phyloP scores from a whole-genome alignment of 1,140 invertebrate species.

The Solenopsis fugax region DNA sequence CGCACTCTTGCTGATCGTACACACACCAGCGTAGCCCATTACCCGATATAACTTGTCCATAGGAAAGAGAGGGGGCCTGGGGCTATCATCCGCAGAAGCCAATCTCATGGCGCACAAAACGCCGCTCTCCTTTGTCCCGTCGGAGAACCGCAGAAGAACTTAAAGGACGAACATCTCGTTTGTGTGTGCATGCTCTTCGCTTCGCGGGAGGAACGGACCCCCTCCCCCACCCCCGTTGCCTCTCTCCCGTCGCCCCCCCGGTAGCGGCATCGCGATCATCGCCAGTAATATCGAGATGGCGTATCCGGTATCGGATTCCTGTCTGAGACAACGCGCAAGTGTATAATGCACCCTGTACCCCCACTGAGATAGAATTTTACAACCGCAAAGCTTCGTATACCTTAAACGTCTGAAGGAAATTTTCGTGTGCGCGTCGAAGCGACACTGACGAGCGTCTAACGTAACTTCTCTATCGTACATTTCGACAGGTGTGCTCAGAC shows the following conservation, averaged over 20 bases:
- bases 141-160: slow-evolving; percentile 55
- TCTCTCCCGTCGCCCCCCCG: background rate
- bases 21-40: slow-evolving; percentile 72
- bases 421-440: background rate
- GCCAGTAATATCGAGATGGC: slow-evolving; percentile 22
- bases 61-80: slow-evolving; percentile 69
- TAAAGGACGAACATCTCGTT: slow-evolving; percentile 28
- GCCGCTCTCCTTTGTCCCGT: slow-evolving; percentile 70
- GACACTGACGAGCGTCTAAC: background rate
- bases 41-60: slow-evolving; percentile 81
- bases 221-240: background rate
- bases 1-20: slow-evolving; percentile 19
- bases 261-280: slow-evolving; percentile 35
- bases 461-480: background rate
- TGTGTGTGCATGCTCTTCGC: slow-evolving; percentile 5
- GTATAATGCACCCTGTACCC: background rate
- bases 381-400: background rate
- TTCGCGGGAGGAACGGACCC: slow-evolving; percentile 30
- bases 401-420: background rate
- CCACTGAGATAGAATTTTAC: slow-evolving; percentile 13
- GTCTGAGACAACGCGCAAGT: slow-evolving; percentile 26
- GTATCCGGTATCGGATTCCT: slow-evolving; percentile 42
- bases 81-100: slow-evolving; percentile 85
- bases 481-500: slow-evolving; percentile 25
- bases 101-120: slow-evolving; percentile 82